Conservation (phyloP, 2,888 invertebrate species). For the Drosophila engyochracea region DNA sequence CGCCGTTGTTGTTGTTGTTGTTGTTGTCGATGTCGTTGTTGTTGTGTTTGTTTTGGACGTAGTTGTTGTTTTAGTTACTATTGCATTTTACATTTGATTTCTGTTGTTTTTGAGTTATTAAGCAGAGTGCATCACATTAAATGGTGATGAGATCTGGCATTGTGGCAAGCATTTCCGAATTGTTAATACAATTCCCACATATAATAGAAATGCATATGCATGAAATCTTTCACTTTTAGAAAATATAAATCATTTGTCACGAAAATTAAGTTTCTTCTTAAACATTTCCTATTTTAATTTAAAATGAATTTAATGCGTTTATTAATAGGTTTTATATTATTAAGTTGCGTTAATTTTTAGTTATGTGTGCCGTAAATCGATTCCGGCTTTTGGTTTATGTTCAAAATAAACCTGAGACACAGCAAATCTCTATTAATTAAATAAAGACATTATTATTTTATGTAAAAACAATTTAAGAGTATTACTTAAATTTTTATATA, state of each 20-base stretch:
- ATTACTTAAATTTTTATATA: background rate
- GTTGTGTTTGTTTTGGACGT: conserved; percentile 5
- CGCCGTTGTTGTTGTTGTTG: conserved; percentile 2
- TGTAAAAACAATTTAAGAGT: background rate
- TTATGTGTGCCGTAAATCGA: too few relatives aligned
- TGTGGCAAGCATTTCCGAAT: conserved; percentile 23
- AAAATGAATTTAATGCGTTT: background rate
- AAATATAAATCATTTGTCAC: background rate
- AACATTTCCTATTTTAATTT: background rate
- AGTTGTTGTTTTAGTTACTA: conserved; percentile 24
- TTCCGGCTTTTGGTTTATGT: background rate
- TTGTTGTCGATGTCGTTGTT: background rate
- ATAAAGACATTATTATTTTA: background rate
- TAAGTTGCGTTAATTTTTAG: background rate
- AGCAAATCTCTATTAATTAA: background rate
- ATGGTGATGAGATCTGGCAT: conserved; percentile 43
- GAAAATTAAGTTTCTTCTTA: background rate
- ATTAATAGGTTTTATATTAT: background rate
- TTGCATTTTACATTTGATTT: conserved; percentile 45
- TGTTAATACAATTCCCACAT: conserved; percentile 3
- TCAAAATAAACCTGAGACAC: background rate
- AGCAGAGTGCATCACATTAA: conserved; percentile 46
- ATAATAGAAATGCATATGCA: conserved; percentile 12
- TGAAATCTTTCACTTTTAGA: background rate
- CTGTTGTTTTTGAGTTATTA: conserved; percentile 18